phyloP scores from a whole-genome alignment of 2,113 vertebrate genomes.

The Bos javanicus region DNA sequence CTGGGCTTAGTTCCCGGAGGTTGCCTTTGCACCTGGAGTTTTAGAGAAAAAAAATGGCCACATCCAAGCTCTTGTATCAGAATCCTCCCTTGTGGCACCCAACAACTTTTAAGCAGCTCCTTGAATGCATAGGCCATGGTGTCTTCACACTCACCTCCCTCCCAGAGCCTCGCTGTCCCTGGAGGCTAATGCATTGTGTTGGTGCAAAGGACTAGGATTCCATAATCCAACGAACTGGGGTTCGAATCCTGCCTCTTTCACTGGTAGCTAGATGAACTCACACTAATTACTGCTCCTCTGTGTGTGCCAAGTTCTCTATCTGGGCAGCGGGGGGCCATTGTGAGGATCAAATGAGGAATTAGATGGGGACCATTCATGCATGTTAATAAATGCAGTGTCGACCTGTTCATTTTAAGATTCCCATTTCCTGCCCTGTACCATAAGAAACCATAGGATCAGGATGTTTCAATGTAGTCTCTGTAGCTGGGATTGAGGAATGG shows the following conservation, averaged over 20 bases:
- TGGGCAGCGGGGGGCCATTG: rapidly evolving
- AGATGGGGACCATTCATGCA: background rate
- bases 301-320: background rate
- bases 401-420: background rate
- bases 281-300: background rate
- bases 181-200: rapidly evolving
- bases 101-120: background rate
- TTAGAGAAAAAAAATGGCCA: background rate
- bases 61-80: background rate
- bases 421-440: background rate
- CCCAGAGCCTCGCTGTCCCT: background rate
- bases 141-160: background rate
- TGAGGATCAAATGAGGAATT: background rate
- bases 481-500: background rate
- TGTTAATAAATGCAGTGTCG: background rate
- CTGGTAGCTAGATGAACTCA: background rate
- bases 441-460: background rate
- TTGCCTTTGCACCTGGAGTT: background rate
- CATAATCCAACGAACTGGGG: background rate
- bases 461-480: background rate
- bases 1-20: constrained; percentile 46
- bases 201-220: background rate
- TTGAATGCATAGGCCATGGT: rapidly evolving
- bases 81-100: background rate
- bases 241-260: background rate